phyloP scores from a whole-genome alignment of 2,797 vertebrate species.

The Typhlichthys subterraneus region DNA sequence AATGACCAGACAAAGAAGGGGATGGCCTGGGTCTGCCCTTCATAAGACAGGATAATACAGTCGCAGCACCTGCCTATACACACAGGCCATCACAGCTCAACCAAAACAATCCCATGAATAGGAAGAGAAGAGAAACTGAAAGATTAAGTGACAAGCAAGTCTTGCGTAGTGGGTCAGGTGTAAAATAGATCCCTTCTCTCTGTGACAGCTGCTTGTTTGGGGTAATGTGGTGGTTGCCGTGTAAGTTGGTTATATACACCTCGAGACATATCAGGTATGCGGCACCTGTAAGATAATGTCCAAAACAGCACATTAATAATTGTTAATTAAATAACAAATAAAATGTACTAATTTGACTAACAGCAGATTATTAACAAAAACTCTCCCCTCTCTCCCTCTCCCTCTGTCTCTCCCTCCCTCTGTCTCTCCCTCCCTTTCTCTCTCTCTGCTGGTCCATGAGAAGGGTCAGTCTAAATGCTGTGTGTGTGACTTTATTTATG shows the following conservation, averaged over 20 bases:
- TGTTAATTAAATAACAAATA: not conserved
- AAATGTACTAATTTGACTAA: too few species aligned
- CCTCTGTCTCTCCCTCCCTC: slow-evolving; percentile 1
- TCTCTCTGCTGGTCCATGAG: slow-evolving; percentile 46
- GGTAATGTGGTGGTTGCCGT: not conserved
- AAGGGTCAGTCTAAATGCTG: slow-evolving; percentile 45
- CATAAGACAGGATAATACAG: slow-evolving; percentile 76
- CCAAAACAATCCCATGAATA: slow-evolving; percentile 52
- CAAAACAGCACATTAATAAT: too few species aligned
- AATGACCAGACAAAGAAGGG: slow-evolving; percentile 75
- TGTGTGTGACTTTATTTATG: slow-evolving; percentile 33
- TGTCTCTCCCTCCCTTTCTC: slow-evolving; percentile 15
- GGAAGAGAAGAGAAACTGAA: slow-evolving; percentile 26
- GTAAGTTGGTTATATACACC: not conserved
- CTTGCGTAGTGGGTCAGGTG: slow-evolving; percentile 12
- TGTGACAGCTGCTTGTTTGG: slow-evolving; percentile 21
- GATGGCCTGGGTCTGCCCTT: slow-evolving; percentile 72
- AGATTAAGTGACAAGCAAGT: slow-evolving; percentile 13
- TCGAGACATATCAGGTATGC: too few species aligned
- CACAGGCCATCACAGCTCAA: slow-evolving; percentile 63
- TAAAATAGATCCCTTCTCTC: slow-evolving; percentile 31
- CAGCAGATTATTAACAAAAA: too few species aligned
- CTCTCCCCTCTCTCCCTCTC: not conserved
- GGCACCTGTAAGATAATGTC: too few species aligned
- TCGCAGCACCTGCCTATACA: slow-evolving; percentile 70